Percentiles rank a stretch among this genome's conserved stretches.
Evolutionary conservation across 2,797 vertebrate species (phyloP).

Genomic region (Mionectes olivaceus): DNA sequence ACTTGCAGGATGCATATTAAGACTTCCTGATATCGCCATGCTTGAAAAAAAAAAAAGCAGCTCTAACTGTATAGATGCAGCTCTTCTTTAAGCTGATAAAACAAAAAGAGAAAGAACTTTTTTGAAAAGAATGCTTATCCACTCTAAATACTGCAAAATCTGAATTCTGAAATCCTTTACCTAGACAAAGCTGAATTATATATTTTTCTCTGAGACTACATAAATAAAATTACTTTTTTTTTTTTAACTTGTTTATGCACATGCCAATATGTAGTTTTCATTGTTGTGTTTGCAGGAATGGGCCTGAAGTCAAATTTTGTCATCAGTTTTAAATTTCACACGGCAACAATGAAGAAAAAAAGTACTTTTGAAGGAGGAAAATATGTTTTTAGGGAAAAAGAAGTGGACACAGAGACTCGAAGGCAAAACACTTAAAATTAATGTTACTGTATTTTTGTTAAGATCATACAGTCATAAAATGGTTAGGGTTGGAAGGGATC

Average conservation of each 20-base stretch:
- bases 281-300: neutral
- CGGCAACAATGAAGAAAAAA: neutral
- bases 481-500: neutral
- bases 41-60: neutral
- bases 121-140: neutral
- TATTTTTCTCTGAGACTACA: neutral
- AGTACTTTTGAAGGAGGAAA: neutral
- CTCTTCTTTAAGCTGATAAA: neutral
- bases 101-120: neutral
- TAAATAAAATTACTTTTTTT: neutral
- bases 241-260: neutral
- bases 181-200: neutral
- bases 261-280: neutral
- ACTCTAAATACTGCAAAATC: neutral
- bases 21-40: neutral
- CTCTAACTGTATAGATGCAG: neutral
- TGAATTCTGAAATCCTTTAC: neutral
- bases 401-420: neutral
- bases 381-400: neutral
- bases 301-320: neutral
- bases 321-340: neutral
- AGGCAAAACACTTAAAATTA: neutral
- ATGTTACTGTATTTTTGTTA: neutral
- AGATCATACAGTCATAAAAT: neutral
- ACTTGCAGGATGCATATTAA: neutral